Evolutionary conservation across 2,113 vertebrate species (phyloP).

Genomic region (Isurus oxyrinchus): DNA sequence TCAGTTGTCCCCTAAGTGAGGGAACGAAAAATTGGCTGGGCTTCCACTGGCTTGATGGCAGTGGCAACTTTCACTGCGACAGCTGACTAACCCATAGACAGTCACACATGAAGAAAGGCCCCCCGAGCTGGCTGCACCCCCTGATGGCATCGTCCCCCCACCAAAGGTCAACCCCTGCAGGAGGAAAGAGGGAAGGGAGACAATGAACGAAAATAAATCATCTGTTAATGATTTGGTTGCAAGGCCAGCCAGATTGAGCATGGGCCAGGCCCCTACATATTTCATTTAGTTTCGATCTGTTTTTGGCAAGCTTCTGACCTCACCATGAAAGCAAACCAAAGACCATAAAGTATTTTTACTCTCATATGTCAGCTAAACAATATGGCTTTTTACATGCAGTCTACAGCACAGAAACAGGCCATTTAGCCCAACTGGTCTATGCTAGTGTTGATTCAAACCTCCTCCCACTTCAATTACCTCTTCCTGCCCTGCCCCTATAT

Average conservation of each 20-base stretch:
- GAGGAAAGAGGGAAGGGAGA: not conserved
- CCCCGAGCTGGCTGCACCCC: not conserved
- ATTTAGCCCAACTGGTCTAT: not conserved
- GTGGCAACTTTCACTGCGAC: not conserved
- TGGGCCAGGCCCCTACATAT: not conserved
- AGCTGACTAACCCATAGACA: not conserved
- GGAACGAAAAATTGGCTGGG: not conserved
- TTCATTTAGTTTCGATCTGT: conserved; percentile 12
- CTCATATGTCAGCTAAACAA: not conserved
- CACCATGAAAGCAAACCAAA: not conserved
- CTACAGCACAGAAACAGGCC: not conserved
- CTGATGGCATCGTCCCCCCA: not conserved
- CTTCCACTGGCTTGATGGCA: not conserved
- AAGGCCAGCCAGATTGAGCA: not conserved
- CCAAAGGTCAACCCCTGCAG: not conserved
- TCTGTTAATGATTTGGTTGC: not conserved
- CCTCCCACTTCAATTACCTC: not conserved
- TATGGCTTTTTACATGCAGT: not conserved
- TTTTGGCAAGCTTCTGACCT: not conserved
- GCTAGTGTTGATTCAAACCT: not conserved
- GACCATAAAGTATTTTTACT: not conserved
- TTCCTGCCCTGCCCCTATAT: not conserved
- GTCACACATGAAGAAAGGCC: not conserved
- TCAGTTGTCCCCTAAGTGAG: not conserved
- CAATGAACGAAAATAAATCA: not conserved